phyloP scores from a whole-genome alignment of 2,888 invertebrate genomes.

The Philonicus albiceps region DNA sequence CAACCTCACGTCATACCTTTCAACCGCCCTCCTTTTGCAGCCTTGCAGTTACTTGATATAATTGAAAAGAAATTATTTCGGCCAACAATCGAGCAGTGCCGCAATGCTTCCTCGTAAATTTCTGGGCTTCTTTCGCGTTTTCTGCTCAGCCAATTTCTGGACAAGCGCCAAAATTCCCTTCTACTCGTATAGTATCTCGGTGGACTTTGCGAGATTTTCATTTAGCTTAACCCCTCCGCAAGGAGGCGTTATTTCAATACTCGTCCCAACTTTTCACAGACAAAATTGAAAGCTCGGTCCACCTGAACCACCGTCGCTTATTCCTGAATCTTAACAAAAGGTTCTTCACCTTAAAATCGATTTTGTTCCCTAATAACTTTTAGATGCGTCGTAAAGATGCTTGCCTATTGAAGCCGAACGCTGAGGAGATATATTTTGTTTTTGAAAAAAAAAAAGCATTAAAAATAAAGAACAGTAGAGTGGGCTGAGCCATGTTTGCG shows the following conservation, averaged over 20 bases:
- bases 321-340: not conserved
- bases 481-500: not conserved
- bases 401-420: not conserved
- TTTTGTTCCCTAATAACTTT: conserved; percentile 8
- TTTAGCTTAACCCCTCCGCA: not conserved
- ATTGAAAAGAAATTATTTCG: conserved; percentile 24
- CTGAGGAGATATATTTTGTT: not conserved
- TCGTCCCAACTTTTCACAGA: not conserved
- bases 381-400: not conserved
- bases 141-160: conserved; percentile 1
- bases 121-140: not conserved
- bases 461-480: not conserved
- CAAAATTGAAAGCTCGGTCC: not conserved
- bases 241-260: not conserved
- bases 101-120: not conserved
- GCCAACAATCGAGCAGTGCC: conserved; percentile 8
- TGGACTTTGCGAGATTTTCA: not conserved
- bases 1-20: not conserved
- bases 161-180: conserved; percentile 14
- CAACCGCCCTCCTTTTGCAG: not conserved
- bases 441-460: not conserved
- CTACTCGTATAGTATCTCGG: not conserved
- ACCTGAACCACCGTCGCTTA: not conserved
- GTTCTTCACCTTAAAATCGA: conserved; percentile 30
- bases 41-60: conserved; percentile 29